phyloP scores from a whole-genome alignment of 2,113 vertebrate genomes.

The Pterocles orientalis region DNA sequence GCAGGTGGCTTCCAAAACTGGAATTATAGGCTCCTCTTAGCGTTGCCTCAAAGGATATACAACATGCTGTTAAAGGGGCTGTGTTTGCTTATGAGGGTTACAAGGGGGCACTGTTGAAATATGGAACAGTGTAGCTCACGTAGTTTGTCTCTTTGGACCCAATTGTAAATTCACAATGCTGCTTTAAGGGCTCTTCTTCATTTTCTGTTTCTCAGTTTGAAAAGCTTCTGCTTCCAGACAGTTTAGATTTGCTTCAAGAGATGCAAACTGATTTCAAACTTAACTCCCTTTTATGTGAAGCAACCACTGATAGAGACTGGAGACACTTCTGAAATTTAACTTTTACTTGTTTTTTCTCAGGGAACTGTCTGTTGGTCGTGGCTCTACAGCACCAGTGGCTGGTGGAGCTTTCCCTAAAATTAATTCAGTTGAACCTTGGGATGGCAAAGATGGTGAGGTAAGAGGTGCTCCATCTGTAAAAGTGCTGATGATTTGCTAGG shows the following conservation, averaged over 20 bases:
- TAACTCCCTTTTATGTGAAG: neutral
- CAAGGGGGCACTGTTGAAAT: neutral
- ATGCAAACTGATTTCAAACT: neutral
- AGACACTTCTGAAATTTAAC: neutral
- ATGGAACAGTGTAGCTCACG: neutral
- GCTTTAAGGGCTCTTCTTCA: neutral
- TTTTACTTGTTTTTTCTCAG: slow-evolving; percentile 59
- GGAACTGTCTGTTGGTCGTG: slow-evolving; percentile 93
- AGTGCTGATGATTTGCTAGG: neutral
- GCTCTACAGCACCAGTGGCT: slow-evolving; percentile 89
- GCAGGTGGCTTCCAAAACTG: neutral
- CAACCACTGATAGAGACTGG: neutral
- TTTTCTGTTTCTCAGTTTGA: neutral
- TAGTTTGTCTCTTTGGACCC: neutral
- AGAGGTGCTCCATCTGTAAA: slow-evolving; percentile 32
- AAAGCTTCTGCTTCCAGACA: neutral
- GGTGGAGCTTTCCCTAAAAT: slow-evolving; percentile 88
- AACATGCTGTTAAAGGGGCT: neutral
- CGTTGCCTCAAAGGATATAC: neutral
- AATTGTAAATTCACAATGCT: neutral
- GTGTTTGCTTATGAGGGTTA: neutral
- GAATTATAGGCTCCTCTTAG: neutral
- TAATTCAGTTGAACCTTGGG: slow-evolving; percentile 86
- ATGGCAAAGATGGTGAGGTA: slow-evolving; percentile 95
- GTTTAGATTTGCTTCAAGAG: neutral